A percentile compares a stretch with the other conserved stretches of the same genome.
Conservation (phyloP, 2,888 invertebrate species). For the Acronicta leporina region DNA sequence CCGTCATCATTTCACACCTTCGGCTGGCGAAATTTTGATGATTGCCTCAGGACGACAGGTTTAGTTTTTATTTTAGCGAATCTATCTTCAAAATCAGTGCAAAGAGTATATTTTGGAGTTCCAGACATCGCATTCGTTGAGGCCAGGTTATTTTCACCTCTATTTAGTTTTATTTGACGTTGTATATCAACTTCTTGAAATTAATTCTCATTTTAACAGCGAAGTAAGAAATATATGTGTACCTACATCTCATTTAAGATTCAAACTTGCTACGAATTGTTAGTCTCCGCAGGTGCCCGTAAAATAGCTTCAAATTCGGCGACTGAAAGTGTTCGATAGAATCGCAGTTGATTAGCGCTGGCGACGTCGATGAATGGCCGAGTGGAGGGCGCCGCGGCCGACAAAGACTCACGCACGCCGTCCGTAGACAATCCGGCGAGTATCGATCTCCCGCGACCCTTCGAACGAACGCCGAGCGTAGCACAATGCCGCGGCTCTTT, state of each 20-base stretch:
- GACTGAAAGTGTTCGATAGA: constrained; percentile 57
- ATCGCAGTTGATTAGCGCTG: constrained; percentile 77
- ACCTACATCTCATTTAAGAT: constrained; percentile 54
- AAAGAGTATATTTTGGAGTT: neutral
- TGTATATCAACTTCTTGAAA: constrained; percentile 3
- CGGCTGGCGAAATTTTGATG: constrained; percentile 66
- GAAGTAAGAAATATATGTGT: constrained; percentile 33
- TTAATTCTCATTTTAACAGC: constrained; percentile 25
- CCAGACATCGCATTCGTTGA: neutral
- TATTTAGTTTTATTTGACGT: neutral
- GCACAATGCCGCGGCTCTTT: constrained; percentile 89
- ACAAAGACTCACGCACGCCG: constrained; percentile 84
- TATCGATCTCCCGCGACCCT: constrained; percentile 88
- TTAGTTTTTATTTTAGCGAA: constrained; percentile 30
- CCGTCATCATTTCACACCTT: constrained; percentile 75
- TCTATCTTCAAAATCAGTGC: constrained; percentile 12
- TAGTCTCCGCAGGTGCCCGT: constrained; percentile 42
- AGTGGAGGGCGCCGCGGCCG: constrained; percentile 67
- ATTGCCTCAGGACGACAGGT: constrained; percentile 51
- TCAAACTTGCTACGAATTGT: constrained; percentile 50
- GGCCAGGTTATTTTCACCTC: neutral
- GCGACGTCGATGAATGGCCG: constrained; percentile 74
- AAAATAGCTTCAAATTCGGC: constrained; percentile 48
- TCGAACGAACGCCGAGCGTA: constrained; percentile 86
- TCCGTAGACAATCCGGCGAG: constrained; percentile 85